Percentiles rank a stretch among this genome's conserved stretches.
Conservation (phyloP, 2,113 vertebrate genomes). For the Psettodes erumei region DNA sequence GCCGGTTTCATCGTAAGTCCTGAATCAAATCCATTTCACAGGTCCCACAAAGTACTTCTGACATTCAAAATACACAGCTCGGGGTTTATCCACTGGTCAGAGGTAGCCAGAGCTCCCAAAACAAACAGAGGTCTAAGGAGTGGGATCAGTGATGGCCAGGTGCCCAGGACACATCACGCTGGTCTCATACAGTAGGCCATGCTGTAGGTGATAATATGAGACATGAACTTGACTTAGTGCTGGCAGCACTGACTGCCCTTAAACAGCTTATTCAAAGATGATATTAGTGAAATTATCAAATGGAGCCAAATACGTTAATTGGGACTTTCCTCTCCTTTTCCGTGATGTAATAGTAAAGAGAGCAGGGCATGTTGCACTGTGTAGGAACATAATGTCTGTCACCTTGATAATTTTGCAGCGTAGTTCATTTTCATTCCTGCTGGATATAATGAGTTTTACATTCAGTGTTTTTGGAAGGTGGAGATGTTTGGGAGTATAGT, state of each 20-base stretch:
- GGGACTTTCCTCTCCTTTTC: conserved; percentile 62
- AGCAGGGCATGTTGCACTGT: conserved; percentile 57
- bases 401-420: conserved; percentile 71
- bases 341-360: conserved; percentile 67
- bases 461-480: conserved; percentile 70
- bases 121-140: conserved; percentile 79
- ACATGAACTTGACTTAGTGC: conserved; percentile 37
- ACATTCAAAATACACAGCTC: conserved; percentile 81
- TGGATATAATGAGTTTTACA: conserved; percentile 81
- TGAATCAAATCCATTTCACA: conserved; percentile 74
- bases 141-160: conserved; percentile 72
- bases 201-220: conserved; percentile 59
- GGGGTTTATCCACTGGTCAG: conserved; percentile 77
- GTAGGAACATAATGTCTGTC: conserved; percentile 73
- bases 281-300: conserved; percentile 41
- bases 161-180: conserved; percentile 73
- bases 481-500: conserved; percentile 66
- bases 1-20: conserved; percentile 52
- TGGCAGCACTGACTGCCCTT: conserved; percentile 31
- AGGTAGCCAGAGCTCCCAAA: conserved; percentile 77
- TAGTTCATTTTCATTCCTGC: conserved; percentile 73
- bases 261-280: conserved; percentile 17
- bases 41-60: conserved; percentile 78
- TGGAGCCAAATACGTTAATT: conserved; percentile 62
- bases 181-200: conserved; percentile 53